Evolutionary conservation across 1,140 invertebrate genomes (phyloP).

Genomic region (Cyclargus thomasi): DNA sequence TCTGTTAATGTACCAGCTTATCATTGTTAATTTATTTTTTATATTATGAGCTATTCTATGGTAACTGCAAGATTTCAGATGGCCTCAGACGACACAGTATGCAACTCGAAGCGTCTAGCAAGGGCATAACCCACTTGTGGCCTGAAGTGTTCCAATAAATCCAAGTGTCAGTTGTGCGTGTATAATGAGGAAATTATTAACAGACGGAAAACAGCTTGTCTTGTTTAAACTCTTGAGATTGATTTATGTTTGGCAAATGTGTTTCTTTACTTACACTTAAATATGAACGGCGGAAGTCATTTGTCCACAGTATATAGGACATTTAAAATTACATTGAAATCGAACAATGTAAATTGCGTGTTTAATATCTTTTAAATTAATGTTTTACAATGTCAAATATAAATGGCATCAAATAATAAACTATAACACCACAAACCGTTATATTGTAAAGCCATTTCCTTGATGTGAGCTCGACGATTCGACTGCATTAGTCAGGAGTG

Average conservation of each 20-base stretch:
- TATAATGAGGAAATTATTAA: conserved; percentile 46
- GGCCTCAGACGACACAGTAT: background rate
- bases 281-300: too few relatives aligned
- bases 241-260: conserved; percentile 10
- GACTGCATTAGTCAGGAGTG: background rate
- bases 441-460: background rate
- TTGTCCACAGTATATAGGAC: too few relatives aligned
- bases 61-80: background rate
- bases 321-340: too few relatives aligned
- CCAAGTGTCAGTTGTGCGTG: conserved; percentile 50
- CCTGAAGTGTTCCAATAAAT: conserved; percentile 46
- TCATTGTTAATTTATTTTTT: too few relatives aligned
- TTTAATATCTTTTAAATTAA: background rate
- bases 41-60: background rate
- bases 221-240: conserved; percentile 11
- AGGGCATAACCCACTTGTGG: conserved; percentile 34
- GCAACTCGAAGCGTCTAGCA: background rate
- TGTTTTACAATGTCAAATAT: background rate
- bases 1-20: too few relatives aligned
- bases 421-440: background rate
- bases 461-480: background rate
- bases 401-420: background rate
- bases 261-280: too few relatives aligned
- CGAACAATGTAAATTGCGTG: too few relatives aligned
- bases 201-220: conserved; percentile 25